phyloP scores from a whole-genome alignment of 2,113 vertebrate genomes.

The Anguilla japonica region DNA sequence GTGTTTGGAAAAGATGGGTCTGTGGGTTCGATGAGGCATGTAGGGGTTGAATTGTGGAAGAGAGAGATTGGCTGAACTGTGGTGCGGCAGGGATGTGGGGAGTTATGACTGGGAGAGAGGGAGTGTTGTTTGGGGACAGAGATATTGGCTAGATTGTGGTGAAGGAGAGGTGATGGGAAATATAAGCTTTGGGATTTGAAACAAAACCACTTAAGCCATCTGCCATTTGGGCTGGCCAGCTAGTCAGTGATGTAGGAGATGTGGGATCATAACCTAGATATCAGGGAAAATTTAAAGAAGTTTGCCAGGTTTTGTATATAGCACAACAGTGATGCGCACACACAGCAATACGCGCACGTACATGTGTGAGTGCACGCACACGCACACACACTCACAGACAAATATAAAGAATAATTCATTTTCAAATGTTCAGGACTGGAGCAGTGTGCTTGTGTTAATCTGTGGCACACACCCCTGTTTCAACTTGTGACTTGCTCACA shows the following conservation, averaged over 20 bases:
- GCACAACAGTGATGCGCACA: neutral
- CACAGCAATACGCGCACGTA: neutral
- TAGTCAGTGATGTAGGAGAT: neutral
- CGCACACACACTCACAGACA: neutral
- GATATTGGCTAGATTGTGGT: neutral
- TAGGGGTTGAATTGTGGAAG: neutral
- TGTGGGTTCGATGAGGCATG: neutral
- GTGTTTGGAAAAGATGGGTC: too few relatives aligned
- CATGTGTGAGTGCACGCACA: neutral
- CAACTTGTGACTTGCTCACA: too few relatives aligned
- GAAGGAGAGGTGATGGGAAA: neutral
- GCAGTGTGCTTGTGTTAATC: too few relatives aligned
- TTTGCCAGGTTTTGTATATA: neutral
- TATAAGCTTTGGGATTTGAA: neutral
- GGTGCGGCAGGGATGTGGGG: neutral
- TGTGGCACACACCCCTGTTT: too few relatives aligned
- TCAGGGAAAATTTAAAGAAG: constrained; percentile 5
- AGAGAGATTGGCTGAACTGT: neutral
- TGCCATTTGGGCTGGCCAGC: neutral
- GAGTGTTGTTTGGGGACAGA: neutral
- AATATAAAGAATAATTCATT: neutral
- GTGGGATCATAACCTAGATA: neutral
- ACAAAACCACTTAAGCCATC: constrained; percentile 8
- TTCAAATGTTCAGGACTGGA: too few relatives aligned
- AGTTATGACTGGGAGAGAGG: neutral